phyloP scores from a whole-genome alignment of 2,888 invertebrate species.

The Palloptera scutellata region DNA sequence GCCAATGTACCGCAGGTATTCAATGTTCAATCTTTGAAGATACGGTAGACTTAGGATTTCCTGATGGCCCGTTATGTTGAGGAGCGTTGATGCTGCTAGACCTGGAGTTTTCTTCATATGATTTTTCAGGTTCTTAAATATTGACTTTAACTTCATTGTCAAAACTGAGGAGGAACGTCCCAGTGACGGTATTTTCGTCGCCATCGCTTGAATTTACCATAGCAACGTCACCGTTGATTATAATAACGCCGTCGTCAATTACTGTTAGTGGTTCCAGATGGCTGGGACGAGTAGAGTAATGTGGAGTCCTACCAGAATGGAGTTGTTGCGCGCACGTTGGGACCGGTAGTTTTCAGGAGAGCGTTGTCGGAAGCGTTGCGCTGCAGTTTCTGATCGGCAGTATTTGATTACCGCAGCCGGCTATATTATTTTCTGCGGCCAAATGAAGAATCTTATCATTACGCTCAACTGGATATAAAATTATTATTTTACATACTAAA shows the following conservation, averaged over 20 bases:
- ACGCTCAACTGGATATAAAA: constrained; percentile 31
- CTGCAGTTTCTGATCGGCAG: constrained; percentile 20
- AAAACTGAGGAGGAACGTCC: constrained; percentile 33
- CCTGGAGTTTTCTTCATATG: constrained; percentile 24
- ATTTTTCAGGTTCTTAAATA: constrained; percentile 31
- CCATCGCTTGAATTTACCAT: constrained; percentile 24
- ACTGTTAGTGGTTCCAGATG: constrained; percentile 31
- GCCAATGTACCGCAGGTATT: constrained; percentile 16
- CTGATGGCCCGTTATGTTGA: neutral
- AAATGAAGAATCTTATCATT: constrained; percentile 34
- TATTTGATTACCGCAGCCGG: constrained; percentile 28
- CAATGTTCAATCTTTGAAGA: neutral
- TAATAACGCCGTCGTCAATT: constrained; percentile 29
- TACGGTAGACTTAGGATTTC: neutral
- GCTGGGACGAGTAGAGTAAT: constrained; percentile 29
- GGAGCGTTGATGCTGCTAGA: neutral
- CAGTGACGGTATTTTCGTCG: constrained; percentile 19
- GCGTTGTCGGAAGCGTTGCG: constrained; percentile 18
- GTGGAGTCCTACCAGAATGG: constrained; percentile 30
- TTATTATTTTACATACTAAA: constrained; percentile 30
- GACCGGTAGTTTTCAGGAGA: constrained; percentile 29
- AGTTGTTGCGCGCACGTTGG: constrained; percentile 37
- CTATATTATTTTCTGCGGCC: constrained; percentile 24
- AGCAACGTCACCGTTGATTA: constrained; percentile 30
- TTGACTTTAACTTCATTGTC: too few species aligned